Evolutionary conservation across 2,888 invertebrate genomes (phyloP).

Genomic region (Tenthredo distinguenda): DNA sequence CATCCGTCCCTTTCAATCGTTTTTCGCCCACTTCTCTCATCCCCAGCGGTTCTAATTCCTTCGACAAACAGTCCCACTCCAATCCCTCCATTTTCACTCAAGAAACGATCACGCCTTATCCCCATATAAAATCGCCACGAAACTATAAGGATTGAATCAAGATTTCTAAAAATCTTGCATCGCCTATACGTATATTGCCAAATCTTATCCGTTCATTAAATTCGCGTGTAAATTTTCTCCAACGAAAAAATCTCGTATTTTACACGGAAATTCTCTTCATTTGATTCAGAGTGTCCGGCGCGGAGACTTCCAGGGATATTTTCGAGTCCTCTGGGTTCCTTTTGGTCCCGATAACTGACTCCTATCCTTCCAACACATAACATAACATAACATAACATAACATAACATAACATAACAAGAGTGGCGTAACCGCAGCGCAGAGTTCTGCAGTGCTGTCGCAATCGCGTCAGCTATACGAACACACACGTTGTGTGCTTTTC

Average conservation of each 20-base stretch:
- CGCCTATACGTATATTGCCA: not conserved
- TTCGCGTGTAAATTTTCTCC: not conserved
- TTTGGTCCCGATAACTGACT: not conserved
- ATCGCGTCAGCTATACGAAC: conserved; percentile 34
- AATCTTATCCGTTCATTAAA: not conserved
- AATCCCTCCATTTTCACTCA: not conserved
- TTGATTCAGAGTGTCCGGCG: not conserved
- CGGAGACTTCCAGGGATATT: not conserved
- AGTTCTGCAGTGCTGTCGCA: conserved; percentile 48
- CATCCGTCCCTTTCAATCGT: not conserved
- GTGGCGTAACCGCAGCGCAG: conserved; percentile 33
- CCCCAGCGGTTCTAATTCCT: not conserved
- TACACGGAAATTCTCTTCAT: not conserved
- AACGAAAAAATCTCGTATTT: not conserved
- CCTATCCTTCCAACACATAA: not conserved
- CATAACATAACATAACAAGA: conserved; percentile 21
- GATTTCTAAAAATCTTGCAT: conserved; percentile 26
- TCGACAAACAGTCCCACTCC: not conserved
- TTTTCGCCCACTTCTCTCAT: no score
- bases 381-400: conserved; percentile 20
- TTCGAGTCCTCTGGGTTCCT: not conserved
- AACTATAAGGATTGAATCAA: not conserved
- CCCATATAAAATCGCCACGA: not conserved
- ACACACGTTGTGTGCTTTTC: conserved; percentile 44
- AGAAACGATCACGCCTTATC: not conserved